Base-by-base conservation (phyloP, 1,140 invertebrate species). In the Metopolophium dirhodum region DNA sequence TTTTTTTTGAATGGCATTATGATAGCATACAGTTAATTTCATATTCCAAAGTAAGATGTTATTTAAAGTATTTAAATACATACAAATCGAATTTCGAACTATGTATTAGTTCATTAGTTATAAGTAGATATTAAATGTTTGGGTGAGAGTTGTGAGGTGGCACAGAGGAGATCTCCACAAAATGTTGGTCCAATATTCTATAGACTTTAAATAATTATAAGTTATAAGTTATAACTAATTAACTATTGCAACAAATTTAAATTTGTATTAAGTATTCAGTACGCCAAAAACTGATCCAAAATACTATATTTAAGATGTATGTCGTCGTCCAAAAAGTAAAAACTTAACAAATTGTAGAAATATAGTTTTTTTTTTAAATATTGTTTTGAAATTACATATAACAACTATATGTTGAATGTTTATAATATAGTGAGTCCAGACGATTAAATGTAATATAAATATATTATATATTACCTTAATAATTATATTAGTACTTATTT, bases 121-220 rank as follows among this genome's bases (percentile, higher is more conserved):
- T 49, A 49, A 49, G 20, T 54, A 54, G 22, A 6, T 54, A 68
- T 30, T 68, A 8, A 14, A n/a, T n/a, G 1, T n/a, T n/a, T n/a
- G 18, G 61, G n/a, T n/a, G 0, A 77, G 1, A 7, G 18, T 18
- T 7, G 14, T 77, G n/a, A 35, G 14, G 1, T 35, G 14, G n/a
- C n/a, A n/a, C 30, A n/a, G 3, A n/a, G 0, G 14, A 8, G 6
- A n/a, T 18, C 14, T n/a, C 30, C 0, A n/a, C 0, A 6, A 68
- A 68, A 68, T n/a, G 11, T 68, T 68, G 30, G 22, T 68, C 1
- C 3, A 77, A 6, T n/a, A 0, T 77, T 77, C n/a, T n/a, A 41
- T 2, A n/a, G 4, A 18, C 14, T 18, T 77, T n/a, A 68, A n/a
- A 68, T 18, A n/a, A 3, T n/a, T n/a, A 18, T 18, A 77, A 77